A percentile compares a stretch with the other conserved stretches of the same genome.
phyloP scores from a whole-genome alignment of 2,113 vertebrate genomes.

The Chinchilla lanigera region DNA sequence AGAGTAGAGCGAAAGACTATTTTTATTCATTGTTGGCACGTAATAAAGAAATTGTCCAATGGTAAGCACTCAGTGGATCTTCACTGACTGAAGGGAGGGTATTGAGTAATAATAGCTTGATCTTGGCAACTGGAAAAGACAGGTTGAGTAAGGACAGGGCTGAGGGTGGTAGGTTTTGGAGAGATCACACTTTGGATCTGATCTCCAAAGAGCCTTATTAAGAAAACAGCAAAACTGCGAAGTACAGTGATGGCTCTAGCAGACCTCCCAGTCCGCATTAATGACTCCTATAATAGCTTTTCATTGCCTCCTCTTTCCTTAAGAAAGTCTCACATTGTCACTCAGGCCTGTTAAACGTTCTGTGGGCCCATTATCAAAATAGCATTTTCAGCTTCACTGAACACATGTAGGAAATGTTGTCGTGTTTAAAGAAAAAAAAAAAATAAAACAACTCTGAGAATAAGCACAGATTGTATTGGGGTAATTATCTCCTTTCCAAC shows the following conservation, averaged over 20 bases:
- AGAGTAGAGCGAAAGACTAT: not conserved
- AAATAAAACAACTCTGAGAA: conserved; percentile 82
- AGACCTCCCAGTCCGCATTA: conserved; percentile 81
- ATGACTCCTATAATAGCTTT: conserved; percentile 87
- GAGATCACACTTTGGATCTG: conserved; percentile 79
- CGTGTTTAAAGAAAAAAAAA: conserved; percentile 80
- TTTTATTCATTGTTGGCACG: not conserved
- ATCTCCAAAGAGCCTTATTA: conserved; percentile 83
- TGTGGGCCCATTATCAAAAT: conserved; percentile 89
- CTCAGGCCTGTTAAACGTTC: conserved; percentile 85
- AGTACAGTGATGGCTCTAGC: conserved; percentile 77
- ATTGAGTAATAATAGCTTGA: not conserved
- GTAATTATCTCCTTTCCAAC: conserved; percentile 86
- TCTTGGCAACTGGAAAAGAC: not conserved
- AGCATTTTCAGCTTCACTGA: conserved; percentile 89
- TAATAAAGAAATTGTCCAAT: not conserved
- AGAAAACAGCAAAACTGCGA: conserved; percentile 86
- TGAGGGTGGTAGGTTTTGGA: conserved; percentile 9
- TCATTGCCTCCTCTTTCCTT: conserved; percentile 87
- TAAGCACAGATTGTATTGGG: conserved; percentile 86
- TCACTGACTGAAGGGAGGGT: not conserved
- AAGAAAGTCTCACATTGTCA: conserved; percentile 89
- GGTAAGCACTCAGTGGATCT: not conserved
- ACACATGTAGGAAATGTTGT: conserved; percentile 87
- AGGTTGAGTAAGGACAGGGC: conserved; percentile 16